Evolutionary conservation across 2,797 vertebrate species (phyloP).

Genomic region (Propithecus deckenii): DNA sequence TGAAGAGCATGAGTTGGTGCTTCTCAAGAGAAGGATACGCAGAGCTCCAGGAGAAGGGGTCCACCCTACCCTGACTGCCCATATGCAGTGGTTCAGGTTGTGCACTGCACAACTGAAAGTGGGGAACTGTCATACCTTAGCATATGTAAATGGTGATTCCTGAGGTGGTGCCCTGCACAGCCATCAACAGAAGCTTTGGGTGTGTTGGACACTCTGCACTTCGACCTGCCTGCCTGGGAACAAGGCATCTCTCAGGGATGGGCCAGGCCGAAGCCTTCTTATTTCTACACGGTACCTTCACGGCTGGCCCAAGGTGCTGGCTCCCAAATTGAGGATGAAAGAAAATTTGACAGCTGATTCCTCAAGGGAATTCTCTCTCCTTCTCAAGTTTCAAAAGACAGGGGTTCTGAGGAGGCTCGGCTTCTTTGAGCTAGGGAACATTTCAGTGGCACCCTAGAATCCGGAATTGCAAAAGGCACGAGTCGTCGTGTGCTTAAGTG

Average conservation of each 20-base stretch:
- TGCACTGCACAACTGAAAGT: accelerated
- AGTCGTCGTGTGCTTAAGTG: accelerated
- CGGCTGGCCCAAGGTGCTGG: background rate
- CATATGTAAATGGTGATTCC: background rate
- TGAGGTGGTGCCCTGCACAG: accelerated
- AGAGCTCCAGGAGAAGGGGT: background rate
- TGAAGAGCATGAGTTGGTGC: too few relatives aligned
- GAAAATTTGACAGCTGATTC: background rate
- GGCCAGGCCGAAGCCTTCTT: background rate
- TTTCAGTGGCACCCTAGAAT: too few relatives aligned
- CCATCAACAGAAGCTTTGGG: background rate
- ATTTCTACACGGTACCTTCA: too few relatives aligned
- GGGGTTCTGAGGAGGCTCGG: too few relatives aligned
- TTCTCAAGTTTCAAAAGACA: background rate
- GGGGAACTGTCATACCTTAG: background rate
- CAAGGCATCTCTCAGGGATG: accelerated
- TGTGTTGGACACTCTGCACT: background rate
- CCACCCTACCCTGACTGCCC: background rate
- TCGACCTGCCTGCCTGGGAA: too few relatives aligned
- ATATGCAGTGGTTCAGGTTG: accelerated
- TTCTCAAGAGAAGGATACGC: background rate
- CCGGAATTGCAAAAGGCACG: background rate
- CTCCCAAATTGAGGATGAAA: background rate
- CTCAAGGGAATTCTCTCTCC: background rate
- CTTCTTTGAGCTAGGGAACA: background rate